Evolutionary conservation across 1,140 invertebrate genomes (phyloP), one percentile per base, ranked within the genome.

Genomic region (Harpegnathos saltator): DNA sequence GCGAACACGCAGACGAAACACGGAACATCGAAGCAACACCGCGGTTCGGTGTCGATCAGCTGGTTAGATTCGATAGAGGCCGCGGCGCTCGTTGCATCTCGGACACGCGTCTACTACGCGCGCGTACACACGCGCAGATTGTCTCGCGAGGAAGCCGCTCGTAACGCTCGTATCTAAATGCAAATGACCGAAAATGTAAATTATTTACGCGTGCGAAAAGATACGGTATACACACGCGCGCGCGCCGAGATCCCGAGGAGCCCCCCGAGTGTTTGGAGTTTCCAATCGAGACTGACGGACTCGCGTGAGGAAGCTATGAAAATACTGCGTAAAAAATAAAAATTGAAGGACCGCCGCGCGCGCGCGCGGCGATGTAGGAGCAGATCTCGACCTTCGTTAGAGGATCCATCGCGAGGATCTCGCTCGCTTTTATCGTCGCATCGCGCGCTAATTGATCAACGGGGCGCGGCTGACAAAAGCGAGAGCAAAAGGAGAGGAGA

Each of bases 41-140:
- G 11, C 52, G n/a, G 48, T 66, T n/a, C 29, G 29, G 29, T 33
- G 61, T 75, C 26, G 38, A 75, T 38, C 29, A 78, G 4, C 50
- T 44, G 68, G 75, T 78, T 69, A 56, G 22, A 78, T 69, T 68
- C 63, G 22, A 69, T 78, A 5, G 29, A 44, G 0, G n/a, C 19
- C 17, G 29, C 12, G n/a, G 15, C 44, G 75, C n/a, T n/a, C 29
- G 29, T 48, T 65, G 61, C 44, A 65, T 54, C 73, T 77, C n/a
- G 73, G 65, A 29, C 48, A 44, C 12, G 52, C 33, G 3, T n/a
- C 4, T 0, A 5, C 14, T 17, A 77, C 38, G 22, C 33, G 26
- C 17, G 12, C 9, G n/a, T n/a, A n/a, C n/a, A 44, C 29, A 56
- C 29, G 4, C 52, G 52, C n/a, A 15, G n/a, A 69, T 78, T 38